Evolutionary conservation across 2,888 invertebrate genomes (phyloP).

Genomic region (Eledone cirrhosa): DNA sequence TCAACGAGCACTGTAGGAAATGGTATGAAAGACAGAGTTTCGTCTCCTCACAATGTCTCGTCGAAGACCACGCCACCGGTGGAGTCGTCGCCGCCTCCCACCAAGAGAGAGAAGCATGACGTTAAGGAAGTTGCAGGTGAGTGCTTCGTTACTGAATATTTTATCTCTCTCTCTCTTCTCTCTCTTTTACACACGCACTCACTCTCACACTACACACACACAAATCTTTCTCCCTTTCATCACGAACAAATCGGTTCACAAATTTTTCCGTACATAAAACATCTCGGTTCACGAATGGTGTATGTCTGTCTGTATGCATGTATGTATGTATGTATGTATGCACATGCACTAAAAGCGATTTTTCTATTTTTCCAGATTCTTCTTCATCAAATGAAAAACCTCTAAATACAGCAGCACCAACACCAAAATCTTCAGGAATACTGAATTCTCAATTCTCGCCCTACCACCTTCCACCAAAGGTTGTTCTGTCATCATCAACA

Average conservation of each 20-base stretch:
- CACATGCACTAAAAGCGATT: not conserved
- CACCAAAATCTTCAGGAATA: not conserved
- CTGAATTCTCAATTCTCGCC: not conserved
- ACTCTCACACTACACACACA: too few species aligned
- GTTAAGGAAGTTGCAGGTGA: too few species aligned
- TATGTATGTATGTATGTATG: too few species aligned
- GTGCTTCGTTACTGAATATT: too few species aligned
- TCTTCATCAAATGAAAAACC: conserved; percentile 7
- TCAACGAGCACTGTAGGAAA: not conserved
- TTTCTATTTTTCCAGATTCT: not conserved
- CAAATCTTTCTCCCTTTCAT: too few species aligned
- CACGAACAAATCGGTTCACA: too few species aligned
- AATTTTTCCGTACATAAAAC: too few species aligned
- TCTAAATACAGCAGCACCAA: conserved; percentile 1
- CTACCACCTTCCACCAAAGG: not conserved
- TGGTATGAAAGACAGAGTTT: not conserved
- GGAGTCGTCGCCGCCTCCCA: not conserved
- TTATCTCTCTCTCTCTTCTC: too few species aligned
- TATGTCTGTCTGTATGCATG: too few species aligned
- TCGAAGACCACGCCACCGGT: not conserved
- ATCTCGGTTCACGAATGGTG: too few species aligned
- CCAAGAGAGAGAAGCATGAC: not conserved
- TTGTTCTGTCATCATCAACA: not conserved
- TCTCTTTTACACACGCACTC: too few species aligned
- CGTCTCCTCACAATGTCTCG: not conserved